Evolutionary conservation across 2,888 invertebrate species (phyloP).

Genomic region (Andrena fulva): DNA sequence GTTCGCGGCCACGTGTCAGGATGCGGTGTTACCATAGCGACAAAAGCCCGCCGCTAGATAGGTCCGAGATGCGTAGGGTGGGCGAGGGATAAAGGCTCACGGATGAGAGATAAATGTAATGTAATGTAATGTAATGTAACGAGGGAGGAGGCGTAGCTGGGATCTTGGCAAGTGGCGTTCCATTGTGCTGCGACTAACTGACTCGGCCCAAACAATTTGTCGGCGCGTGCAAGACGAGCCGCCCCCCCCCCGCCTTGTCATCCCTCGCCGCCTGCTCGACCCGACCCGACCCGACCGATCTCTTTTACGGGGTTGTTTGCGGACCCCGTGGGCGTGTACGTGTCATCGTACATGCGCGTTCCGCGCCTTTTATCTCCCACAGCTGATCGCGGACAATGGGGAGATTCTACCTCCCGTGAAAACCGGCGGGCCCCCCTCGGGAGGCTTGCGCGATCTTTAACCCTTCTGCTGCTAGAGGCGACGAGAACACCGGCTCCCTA

Average conservation of each 20-base stretch:
- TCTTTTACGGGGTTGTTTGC: constrained; percentile 64
- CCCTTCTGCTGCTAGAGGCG: background rate
- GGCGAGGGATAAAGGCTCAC: constrained; percentile 57
- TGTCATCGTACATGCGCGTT: constrained; percentile 57
- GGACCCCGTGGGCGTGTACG: constrained; percentile 65
- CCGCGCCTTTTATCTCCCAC: constrained; percentile 39
- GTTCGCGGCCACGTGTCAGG: constrained; percentile 68
- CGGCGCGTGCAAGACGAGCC: constrained; percentile 72
- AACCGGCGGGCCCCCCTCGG: background rate
- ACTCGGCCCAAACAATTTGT: constrained; percentile 85
- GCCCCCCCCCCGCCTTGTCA: constrained; percentile 62
- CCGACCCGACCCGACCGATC: constrained; percentile 28
- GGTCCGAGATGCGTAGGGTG: constrained; percentile 44
- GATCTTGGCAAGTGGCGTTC: constrained; percentile 81
- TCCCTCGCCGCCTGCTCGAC: constrained; percentile 24
- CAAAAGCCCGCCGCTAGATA: constrained; percentile 68
- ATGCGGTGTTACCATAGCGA: constrained; percentile 78
- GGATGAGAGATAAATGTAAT: constrained; percentile 84
- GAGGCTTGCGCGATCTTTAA: constrained; percentile 1
- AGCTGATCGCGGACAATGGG: background rate
- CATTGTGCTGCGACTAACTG: constrained; percentile 83
- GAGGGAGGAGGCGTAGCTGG: constrained; percentile 80
- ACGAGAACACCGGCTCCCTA: background rate
- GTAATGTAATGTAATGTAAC: constrained; percentile 84
- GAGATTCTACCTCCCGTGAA: constrained; percentile 1